Evolutionary conservation across 2,888 invertebrate species (phyloP), one percentile per base, ranked within the genome.

Genomic region (Rhingia campestris): DNA sequence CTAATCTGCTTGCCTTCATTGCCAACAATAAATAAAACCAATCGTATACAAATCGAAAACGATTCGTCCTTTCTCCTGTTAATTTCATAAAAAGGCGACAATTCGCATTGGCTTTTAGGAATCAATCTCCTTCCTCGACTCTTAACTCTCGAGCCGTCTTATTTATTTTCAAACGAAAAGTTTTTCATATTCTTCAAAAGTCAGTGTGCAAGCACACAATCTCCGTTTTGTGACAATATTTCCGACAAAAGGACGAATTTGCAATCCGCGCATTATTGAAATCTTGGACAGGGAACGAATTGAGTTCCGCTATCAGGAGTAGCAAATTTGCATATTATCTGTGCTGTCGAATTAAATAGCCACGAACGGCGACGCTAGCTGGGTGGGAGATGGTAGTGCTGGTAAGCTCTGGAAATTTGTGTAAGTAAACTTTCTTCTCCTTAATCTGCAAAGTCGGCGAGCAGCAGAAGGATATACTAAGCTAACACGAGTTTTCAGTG

Each of bases 291-390:
- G 30, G 30, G 10, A 75, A 45, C 59, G 37, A 75, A 67, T 59
- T 53, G 58, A 51, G 49, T 56, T 59, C 41, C n/a, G 66, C 58
- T 51, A 49, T 58, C 33, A 58, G 30, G 37, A 49, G 51, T 51
- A 45, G 12, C 51, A 66, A 75, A 75, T 75, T 75, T 51, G 59
- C 75, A 75, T 67, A 75, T 59, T 58, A 75, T 67, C 66, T 58
- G 67, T 45, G 41, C 66, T 75, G 66, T 59, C 75, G 43, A 75
- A 74, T 49, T 74, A 64, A 64, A 64, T 56, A 56, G 43, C 12
- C 37, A 73, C 35, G 61, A 37, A 30, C 37, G 37, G 12, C 43
- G 14, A n/a, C 5, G 32, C 5, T 64, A 5, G n/a, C 3, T 14
- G 35, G 22, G 22, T 2, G 39, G 9, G 12, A 6, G 4, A 2